Conservation (phyloP, 2,797 vertebrate genomes). For the Pogonophryne albipinna region DNA sequence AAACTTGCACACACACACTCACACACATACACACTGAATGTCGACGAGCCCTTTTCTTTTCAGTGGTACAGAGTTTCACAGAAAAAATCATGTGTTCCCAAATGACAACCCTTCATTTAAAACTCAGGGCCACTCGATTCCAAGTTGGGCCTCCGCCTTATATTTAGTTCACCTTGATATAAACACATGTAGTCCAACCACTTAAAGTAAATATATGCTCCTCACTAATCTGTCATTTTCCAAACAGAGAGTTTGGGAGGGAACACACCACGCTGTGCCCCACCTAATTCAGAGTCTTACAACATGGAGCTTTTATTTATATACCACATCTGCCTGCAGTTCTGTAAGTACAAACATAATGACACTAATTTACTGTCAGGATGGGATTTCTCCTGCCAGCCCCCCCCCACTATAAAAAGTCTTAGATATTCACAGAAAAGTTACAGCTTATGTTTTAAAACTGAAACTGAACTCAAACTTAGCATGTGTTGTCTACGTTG, state of each 20-base stretch:
- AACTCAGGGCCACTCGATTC: slow-evolving; percentile 29
- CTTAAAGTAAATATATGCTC: slow-evolving; percentile 36
- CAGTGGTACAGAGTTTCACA: slow-evolving; percentile 31
- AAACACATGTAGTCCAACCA: slow-evolving; percentile 59
- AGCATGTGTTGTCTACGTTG: slow-evolving; percentile 1
- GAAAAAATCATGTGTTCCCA: slow-evolving; percentile 63
- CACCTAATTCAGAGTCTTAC: slow-evolving; percentile 42
- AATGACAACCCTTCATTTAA: slow-evolving; percentile 65
- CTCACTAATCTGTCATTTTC: slow-evolving; percentile 63
- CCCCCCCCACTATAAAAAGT: slow-evolving; percentile 44
- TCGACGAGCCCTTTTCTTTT: slow-evolving; percentile 32
- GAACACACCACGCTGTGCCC: slow-evolving; percentile 49
- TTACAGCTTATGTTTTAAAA: slow-evolving; percentile 3
- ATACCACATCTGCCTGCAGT: slow-evolving; percentile 60
- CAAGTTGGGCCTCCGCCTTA: slow-evolving; percentile 44
- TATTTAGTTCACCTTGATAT: slow-evolving; percentile 75
- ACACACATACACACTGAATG: slow-evolving; percentile 1
- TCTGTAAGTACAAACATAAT: slow-evolving; percentile 67
- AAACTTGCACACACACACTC: not conserved
- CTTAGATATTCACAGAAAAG: not conserved
- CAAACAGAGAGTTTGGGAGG: slow-evolving; percentile 34
- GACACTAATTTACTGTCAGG: slow-evolving; percentile 68
- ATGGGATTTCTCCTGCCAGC: slow-evolving; percentile 49
- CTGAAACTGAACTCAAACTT: not conserved
- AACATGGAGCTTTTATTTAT: slow-evolving; percentile 66